Base-by-base conservation (phyloP, 2,113 vertebrate species). In the Cyprinodon brontotheroides region DNA sequence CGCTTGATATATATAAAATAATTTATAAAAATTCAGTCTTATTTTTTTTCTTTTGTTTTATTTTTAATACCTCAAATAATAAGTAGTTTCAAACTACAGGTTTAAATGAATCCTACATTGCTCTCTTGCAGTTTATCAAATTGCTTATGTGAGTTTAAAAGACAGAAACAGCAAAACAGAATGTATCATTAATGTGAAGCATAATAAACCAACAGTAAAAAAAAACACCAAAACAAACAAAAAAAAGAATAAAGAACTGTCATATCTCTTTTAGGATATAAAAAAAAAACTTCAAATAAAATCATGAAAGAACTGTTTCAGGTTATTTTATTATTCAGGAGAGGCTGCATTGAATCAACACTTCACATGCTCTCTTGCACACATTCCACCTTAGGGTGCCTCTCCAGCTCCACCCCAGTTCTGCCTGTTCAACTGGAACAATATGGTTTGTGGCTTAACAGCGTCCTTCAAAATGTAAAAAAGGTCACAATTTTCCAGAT, bases 381-480 rank as follows among this genome's bases (percentile, higher is more conserved):
- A 66, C 63, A 68, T 73, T 47, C 53, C 70, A 79, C 59, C 43
- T 73, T 17, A 62, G 53, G 65, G 36, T 63, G 48, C 47, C 20
- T 72, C 29, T 61, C 43, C 39, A 47, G 43, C 70, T 62, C 43
- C 37, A 48, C 43, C 36, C 37, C 70, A 20, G 40, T 38, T 43
- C 47, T 48, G 70, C 38, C 60, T 48, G 17, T 48, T 63, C 45
- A 60, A 15, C 63, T 66, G 4, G 43, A 72, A 66, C 63, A 61
- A n/a, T 5, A 63, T 53, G 22, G 40, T 39, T 36, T 47, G 15
- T 45, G 39, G 45, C 48, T 68, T 22, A 66, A 73, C 74, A 53
- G 8, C 6, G 41, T 29, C 47, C 38, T 43, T 20, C 3, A 68
- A 78, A 70, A 43, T 68, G 13, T 22, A 10, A 11, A 9, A 60